Conservation (phyloP, 2,888 invertebrate species). For the Nomada goodeniana region DNA sequence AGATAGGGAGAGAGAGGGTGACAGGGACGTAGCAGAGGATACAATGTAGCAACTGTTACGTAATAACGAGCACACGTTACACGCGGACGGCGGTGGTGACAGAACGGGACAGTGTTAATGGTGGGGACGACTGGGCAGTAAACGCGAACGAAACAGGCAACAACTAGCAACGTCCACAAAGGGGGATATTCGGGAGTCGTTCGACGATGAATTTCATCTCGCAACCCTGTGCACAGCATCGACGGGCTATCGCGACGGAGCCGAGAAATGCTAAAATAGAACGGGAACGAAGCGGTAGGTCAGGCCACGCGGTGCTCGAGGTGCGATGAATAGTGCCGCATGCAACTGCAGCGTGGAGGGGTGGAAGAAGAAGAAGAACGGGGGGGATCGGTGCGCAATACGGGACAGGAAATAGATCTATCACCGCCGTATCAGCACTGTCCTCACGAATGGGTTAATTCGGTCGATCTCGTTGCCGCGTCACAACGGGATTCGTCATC, state of each 20-base stretch:
- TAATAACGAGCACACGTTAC: slow-evolving; percentile 64
- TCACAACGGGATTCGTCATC: not conserved
- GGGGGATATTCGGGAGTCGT: slow-evolving; percentile 15
- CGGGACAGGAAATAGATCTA: slow-evolving; percentile 14
- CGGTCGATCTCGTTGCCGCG: slow-evolving; percentile 27
- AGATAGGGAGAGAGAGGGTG: slow-evolving; percentile 28
- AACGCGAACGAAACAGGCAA: slow-evolving; percentile 59
- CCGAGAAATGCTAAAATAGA: not conserved
- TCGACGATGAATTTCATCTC: not conserved
- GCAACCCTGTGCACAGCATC: not conserved
- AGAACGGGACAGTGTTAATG: slow-evolving; percentile 17
- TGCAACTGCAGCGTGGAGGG: not conserved
- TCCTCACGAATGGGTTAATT: slow-evolving; percentile 26
- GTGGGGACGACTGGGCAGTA: slow-evolving; percentile 4
- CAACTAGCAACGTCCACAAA: slow-evolving; percentile 46
- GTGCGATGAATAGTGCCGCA: not conserved
- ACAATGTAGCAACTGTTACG: slow-evolving; percentile 61
- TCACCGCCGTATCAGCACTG: slow-evolving; percentile 22
- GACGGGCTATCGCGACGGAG: not conserved
- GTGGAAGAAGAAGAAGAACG: not conserved
- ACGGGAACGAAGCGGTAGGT: not conserved
- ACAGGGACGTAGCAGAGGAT: slow-evolving; percentile 35
- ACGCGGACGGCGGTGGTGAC: slow-evolving; percentile 36
- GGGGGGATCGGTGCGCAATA: not conserved
- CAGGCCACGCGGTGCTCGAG: slow-evolving; percentile 6